Base-by-base conservation (phyloP, 1,140 invertebrate genomes). In the Saccostrea glomerata region DNA sequence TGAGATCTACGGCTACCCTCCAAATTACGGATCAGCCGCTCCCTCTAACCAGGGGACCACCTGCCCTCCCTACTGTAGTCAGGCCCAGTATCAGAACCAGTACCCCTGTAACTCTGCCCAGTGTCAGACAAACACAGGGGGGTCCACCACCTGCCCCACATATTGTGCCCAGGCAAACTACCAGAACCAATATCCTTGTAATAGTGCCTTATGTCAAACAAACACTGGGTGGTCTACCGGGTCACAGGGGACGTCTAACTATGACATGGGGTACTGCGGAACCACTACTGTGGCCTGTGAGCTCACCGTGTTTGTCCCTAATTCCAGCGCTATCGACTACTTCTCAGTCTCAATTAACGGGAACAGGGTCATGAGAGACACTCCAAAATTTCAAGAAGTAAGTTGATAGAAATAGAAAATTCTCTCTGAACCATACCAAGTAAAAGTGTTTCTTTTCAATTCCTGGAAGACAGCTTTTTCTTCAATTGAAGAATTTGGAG, bases 251-350 rank as follows among this genome's bases (percentile, higher is more conserved):
- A 6, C 82, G 1, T 55, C 82, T 2, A 0, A 17, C 40, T 54
- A 87, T 30, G 85, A 89, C 25, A 84, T 89, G 77, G 88, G 88
- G 5, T 86, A 66, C 23, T 89, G 88, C 56, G 60, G 63, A 2
- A 23, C 63, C 11, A n/a, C 60, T 6, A 17, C 17, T 0, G 25
- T 40, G 13, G 58, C 82, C 12, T 92, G 91, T 88, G 40, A 85
- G 2, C 89, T 92, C 86, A 92, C 92, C 0, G 70, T 91, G 17
- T 92, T 92, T 87, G 90, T 92, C 11, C 91, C 91, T 0, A 92
- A 92, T 73, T 91, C 91, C 47, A 92, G 89, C 13, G 91, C 92
- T 2, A 91, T 92, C 25, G 92, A 92, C 23, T 88, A 91, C 66
- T 92, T 92, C 85, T 85, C 88, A 23, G 86, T 87, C 23, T 88